Percentiles rank a stretch among this genome's conserved stretches.
phyloP scores from a whole-genome alignment of 2,113 vertebrate genomes.

The Motacilla tschutschensis region DNA sequence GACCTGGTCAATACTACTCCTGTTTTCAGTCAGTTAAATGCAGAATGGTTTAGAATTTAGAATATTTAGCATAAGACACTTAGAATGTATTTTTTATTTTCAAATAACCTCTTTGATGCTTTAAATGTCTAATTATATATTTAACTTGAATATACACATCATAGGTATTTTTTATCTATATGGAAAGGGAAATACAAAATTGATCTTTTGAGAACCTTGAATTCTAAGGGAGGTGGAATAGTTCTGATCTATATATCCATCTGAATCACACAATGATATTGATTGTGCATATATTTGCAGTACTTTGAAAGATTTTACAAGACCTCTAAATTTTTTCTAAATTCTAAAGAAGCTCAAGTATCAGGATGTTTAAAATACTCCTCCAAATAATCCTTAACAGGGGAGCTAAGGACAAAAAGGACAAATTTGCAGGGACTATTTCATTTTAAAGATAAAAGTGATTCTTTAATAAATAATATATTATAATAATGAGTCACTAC shows the following conservation, averaged over 20 bases:
- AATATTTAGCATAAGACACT: neutral
- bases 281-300: neutral
- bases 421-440: neutral
- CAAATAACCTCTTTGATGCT: neutral
- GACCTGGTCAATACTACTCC: neutral
- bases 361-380: neutral
- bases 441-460: neutral
- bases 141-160: neutral
- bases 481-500: neutral
- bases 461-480: neutral
- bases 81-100: neutral
- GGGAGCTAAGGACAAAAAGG: neutral
- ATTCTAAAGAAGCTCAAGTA: neutral
- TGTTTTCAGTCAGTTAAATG: neutral
- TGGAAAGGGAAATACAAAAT: neutral
- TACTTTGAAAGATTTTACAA: neutral
- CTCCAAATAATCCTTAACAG: neutral
- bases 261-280: neutral
- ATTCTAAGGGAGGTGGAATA: neutral
- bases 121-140: neutral
- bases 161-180: neutral
- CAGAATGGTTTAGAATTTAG: neutral
- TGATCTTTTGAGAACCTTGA: neutral
- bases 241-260: neutral
- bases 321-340: neutral